A percentile compares a stretch with the other conserved stretches of the same genome.
These are phyloP conservation scores for Drosophila watanabei DNA, from an alignment of 1,140 invertebrate species.

Conservation along the genomic window DNA sequence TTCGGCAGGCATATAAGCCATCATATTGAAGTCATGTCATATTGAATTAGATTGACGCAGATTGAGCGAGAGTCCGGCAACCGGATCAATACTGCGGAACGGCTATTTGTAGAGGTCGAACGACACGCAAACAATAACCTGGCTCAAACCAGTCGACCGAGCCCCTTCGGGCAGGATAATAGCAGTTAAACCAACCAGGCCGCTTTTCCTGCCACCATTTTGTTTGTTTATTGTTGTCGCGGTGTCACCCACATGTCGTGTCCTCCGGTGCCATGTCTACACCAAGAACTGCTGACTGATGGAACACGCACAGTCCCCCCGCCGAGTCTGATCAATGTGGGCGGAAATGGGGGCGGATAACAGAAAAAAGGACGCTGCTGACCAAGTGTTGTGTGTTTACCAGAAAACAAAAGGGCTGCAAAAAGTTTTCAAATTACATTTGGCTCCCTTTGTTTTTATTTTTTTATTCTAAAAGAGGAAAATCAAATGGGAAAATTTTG, in stretches of 20 bases:
- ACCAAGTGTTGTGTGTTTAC: conserved; percentile 49
- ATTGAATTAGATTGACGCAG: conserved; percentile 53
- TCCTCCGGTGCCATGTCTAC: conserved; percentile 17
- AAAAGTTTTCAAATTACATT: conserved; percentile 74
- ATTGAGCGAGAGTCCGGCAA: conserved; percentile 15
- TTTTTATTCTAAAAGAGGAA: neutral
- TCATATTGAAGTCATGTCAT: conserved; percentile 9
- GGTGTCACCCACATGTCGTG: conserved; percentile 44
- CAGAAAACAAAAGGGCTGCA: conserved; percentile 14
- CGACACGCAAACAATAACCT: conserved; percentile 41
- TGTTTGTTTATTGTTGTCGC: conserved; percentile 69
- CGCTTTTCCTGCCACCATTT: conserved; percentile 57
- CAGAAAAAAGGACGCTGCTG: conserved; percentile 30
- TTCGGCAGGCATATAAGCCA: neutral
- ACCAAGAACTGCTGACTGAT: conserved; percentile 38
- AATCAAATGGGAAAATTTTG: neutral
- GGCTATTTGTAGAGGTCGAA: conserved; percentile 26
- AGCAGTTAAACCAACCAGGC: conserved; percentile 27
- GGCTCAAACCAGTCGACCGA: neutral
- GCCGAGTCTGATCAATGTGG: conserved; percentile 36
- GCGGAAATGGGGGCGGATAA: conserved; percentile 2
- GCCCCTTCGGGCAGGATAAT: conserved; percentile 28
- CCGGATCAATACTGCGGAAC: conserved; percentile 40
- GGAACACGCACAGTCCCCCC: conserved; percentile 34
- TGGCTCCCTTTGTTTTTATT: neutral